Conservation (phyloP, 2,797 vertebrate species). For the Eulemur mongoz region DNA sequence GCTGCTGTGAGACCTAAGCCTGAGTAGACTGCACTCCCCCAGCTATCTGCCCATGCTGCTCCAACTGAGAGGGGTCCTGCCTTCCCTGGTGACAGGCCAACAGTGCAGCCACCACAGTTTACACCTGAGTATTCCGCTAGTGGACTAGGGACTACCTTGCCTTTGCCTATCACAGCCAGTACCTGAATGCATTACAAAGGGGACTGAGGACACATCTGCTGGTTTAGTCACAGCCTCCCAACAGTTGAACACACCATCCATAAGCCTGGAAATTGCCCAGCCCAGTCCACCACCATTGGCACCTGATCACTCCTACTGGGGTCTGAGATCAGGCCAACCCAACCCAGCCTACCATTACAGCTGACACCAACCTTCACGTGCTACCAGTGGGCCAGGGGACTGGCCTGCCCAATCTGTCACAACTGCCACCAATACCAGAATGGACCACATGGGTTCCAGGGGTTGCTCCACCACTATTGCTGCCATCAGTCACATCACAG, state of each 20-base stretch:
- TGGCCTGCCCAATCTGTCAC: neutral
- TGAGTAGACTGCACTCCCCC: neutral
- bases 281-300: neutral
- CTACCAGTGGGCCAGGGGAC: neutral
- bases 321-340: neutral
- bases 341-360: neutral
- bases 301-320: neutral
- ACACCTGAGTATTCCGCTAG: neutral
- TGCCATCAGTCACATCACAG: neutral
- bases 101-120: neutral
- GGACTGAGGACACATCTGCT: too few relatives aligned
- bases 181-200: neutral
- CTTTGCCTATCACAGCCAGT: neutral
- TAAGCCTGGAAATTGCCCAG: neutral
- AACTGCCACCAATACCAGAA: neutral
- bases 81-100: neutral
- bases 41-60: neutral
- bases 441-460: neutral
- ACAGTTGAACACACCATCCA: neutral
- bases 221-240: neutral
- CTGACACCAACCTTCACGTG: neutral
- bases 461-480: neutral
- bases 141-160: neutral
- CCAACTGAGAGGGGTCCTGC: neutral
- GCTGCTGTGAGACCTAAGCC: neutral